Evolutionary conservation across 2,113 vertebrate genomes (phyloP).

Genomic region (Ellobius talpinus): DNA sequence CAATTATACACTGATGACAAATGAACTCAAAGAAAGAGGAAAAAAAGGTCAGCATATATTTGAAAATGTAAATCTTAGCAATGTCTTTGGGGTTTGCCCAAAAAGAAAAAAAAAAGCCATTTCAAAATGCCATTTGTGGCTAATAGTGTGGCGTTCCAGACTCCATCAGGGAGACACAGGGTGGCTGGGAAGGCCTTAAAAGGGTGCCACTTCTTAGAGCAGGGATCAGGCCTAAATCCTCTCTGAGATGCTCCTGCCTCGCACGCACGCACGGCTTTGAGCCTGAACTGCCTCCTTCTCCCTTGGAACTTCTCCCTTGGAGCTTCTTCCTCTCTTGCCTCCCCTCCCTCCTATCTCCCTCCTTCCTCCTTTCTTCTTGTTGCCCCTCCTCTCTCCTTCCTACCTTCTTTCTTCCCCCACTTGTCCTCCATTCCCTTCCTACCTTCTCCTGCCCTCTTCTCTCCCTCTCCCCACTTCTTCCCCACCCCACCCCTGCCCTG

Average conservation of each 20-base stretch:
- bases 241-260: constrained; percentile 59
- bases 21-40: constrained; percentile 94
- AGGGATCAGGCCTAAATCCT: constrained; percentile 87
- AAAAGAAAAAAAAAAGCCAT: constrained; percentile 91
- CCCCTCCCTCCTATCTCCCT: accelerated
- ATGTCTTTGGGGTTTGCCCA: constrained; percentile 96
- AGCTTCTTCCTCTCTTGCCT: neutral
- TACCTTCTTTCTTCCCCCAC: neutral
- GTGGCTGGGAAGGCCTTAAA: constrained; percentile 89
- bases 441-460: too few relatives aligned
- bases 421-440: too few relatives aligned
- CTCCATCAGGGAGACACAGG: constrained; percentile 83
- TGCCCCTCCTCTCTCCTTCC: accelerated
- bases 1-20: constrained; percentile 99
- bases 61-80: constrained; percentile 99
- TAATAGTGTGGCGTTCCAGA: constrained; percentile 91
- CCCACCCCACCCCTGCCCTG: accelerated
- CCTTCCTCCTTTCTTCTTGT: neutral
- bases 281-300: constrained; percentile 5
- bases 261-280: neutral
- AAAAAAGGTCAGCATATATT: constrained; percentile 99
- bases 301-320: neutral
- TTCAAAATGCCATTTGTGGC: constrained; percentile 98
- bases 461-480: neutral
- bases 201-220: constrained; percentile 82